These are phyloP conservation scores for Pristiophorus japonicus DNA, from an alignment of 2,113 vertebrate genomes.

Conservation along the genomic window DNA sequence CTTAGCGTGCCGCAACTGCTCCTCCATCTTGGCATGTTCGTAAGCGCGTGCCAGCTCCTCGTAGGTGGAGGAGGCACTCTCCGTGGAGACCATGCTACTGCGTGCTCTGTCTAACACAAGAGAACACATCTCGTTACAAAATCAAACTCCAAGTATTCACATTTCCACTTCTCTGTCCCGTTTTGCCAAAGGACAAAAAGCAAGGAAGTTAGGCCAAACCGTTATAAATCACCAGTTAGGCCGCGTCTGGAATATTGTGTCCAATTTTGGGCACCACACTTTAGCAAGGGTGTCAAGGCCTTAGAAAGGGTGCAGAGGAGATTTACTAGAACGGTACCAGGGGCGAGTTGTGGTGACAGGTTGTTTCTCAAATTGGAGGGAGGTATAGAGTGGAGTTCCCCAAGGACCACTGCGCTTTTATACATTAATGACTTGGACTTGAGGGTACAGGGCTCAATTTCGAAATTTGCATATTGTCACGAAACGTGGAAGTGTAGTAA, in stretches of 20 bases:
- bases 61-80: constrained; percentile 96
- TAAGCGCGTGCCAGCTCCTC: constrained; percentile 96
- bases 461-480: no score
- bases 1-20: constrained; percentile 95
- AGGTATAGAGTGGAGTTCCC: no score
- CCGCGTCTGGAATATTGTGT: no score
- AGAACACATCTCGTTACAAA: background rate
- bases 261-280: background rate
- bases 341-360: no score
- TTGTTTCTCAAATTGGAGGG: no score
- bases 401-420: no score
- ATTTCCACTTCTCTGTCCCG: background rate
- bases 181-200: background rate
- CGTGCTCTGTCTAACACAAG: constrained; percentile 75
- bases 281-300: background rate
- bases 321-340: background rate
- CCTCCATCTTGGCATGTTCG: constrained; percentile 98
- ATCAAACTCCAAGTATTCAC: background rate
- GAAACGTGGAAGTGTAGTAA: no score
- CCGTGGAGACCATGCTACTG: constrained; percentile 99
- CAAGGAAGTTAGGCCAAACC: background rate
- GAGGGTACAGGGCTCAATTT: no score
- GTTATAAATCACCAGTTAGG: background rate
- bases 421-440: no score
- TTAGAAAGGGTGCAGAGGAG: background rate